These are phyloP conservation scores for Anarrhichthys ocellatus DNA, from an alignment of 2,113 vertebrate species.

Conservation along the genomic window DNA sequence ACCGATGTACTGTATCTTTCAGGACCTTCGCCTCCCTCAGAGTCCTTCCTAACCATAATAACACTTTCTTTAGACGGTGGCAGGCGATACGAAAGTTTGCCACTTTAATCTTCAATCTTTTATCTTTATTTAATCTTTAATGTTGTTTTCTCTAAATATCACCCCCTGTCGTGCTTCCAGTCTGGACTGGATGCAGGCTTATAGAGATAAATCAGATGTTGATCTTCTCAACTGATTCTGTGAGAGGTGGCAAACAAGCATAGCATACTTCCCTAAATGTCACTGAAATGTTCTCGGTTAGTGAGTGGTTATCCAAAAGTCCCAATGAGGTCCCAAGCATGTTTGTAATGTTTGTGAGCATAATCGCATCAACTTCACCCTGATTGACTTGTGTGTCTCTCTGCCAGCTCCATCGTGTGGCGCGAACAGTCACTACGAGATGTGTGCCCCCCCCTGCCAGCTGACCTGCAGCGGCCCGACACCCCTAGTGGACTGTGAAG, in stretches of 20 bases:
- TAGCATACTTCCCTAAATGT: neutral
- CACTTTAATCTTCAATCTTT: too few species aligned
- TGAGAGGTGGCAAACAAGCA: neutral
- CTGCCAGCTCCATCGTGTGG: conserved; percentile 24
- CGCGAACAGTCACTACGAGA: conserved; percentile 42
- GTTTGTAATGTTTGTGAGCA: neutral
- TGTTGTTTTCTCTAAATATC: too few species aligned
- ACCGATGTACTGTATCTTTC: too few species aligned
- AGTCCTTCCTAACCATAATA: too few species aligned
- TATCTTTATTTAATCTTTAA: too few species aligned
- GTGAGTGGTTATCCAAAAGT: neutral
- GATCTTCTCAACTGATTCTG: neutral
- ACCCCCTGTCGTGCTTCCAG: neutral
- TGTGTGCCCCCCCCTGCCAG: conserved; percentile 32
- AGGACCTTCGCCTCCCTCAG: too few species aligned
- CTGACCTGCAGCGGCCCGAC: conserved; percentile 17
- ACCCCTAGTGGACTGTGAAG: conserved; percentile 15
- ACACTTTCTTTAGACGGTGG: too few species aligned
- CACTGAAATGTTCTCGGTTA: neutral
- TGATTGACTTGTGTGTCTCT: neutral
- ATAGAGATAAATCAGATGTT: neutral
- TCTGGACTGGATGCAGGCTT: neutral
- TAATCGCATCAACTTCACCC: neutral
- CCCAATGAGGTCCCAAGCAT: neutral
- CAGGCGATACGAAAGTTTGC: too few species aligned